Evolutionary conservation across 1,140 invertebrate genomes (phyloP).

Genomic region (Sarcophaga peregrina): DNA sequence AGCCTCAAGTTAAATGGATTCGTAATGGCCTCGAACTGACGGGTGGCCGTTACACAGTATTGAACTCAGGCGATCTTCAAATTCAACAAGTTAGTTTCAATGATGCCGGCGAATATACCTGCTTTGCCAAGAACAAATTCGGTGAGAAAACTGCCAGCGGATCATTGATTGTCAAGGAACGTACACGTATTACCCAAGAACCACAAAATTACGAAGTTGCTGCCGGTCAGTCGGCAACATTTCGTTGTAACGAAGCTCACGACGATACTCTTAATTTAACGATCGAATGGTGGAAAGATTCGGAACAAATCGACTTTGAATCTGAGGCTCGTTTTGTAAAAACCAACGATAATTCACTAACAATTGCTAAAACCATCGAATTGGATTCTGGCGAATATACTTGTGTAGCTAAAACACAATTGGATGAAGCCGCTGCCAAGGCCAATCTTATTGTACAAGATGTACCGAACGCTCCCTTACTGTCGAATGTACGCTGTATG

Average conservation of each 20-base stretch:
- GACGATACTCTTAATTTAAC: conserved; percentile 82
- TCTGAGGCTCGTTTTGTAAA: conserved; percentile 83
- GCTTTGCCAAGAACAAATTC: conserved; percentile 93
- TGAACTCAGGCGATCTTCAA: conserved; percentile 83
- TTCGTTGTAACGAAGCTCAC: conserved; percentile 90
- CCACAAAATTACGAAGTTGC: conserved; percentile 92
- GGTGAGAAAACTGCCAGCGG: conserved; percentile 82
- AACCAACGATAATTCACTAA: conserved; percentile 90
- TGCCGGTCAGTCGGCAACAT: conserved; percentile 89
- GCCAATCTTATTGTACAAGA: conserved; percentile 96
- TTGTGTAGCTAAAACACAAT: conserved; percentile 90
- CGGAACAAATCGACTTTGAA: conserved; percentile 87
- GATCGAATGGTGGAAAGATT: conserved; percentile 91
- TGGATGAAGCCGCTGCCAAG: conserved; percentile 85
- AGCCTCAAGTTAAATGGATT: conserved; percentile 94
- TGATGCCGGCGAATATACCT: conserved; percentile 90
- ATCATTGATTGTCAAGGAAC: conserved; percentile 84
- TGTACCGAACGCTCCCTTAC: conserved; percentile 88
- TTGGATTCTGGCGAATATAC: conserved; percentile 95
- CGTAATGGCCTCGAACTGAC: conserved; percentile 79
- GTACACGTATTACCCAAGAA: conserved; percentile 84
- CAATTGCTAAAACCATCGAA: conserved; percentile 93
- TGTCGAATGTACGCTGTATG: conserved; percentile 76
- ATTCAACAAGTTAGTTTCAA: conserved; percentile 85
- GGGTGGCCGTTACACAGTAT: conserved; percentile 81